Evolutionary conservation across 2,797 vertebrate genomes (phyloP).

Genomic region (Sorex maritimensis): DNA sequence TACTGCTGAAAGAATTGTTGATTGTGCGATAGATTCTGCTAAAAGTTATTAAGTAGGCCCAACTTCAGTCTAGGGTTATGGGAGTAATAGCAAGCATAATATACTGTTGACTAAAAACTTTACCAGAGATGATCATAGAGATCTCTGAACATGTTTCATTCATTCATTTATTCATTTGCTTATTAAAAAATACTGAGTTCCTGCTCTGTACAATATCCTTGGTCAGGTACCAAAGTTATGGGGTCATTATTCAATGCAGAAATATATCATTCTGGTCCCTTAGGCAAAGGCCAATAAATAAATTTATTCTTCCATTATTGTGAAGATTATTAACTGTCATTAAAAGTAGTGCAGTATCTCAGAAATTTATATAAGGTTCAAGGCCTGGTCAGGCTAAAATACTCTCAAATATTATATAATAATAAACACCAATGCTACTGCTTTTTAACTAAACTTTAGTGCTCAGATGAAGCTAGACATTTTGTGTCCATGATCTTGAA

Average conservation of each 20-base stretch:
- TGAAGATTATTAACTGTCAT: constrained; percentile 37
- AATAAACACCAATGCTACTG: constrained; percentile 1
- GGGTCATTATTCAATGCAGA: neutral
- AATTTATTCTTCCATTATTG: constrained; percentile 27
- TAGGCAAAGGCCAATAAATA: neutral
- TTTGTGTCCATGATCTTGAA: constrained; percentile 31
- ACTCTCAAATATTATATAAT: neutral
- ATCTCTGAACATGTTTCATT: neutral
- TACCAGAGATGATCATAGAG: constrained; percentile 15
- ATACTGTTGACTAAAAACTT: constrained; percentile 33
- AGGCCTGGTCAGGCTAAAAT: constrained; percentile 9
- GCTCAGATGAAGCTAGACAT: neutral
- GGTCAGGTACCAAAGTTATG: neutral
- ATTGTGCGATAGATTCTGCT: constrained; percentile 28
- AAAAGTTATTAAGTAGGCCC: constrained; percentile 25
- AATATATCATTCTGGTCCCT: neutral
- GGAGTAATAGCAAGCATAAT: neutral
- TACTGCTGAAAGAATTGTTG: neutral
- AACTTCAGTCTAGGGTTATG: neutral
- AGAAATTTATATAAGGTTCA: constrained; percentile 53
- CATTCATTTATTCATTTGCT: neutral
- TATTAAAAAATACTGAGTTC: constrained; percentile 31
- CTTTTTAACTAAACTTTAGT: constrained; percentile 29
- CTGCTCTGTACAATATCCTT: neutral
- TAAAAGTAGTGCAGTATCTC: constrained; percentile 18